Conservation (phyloP, 2,113 vertebrate species). For the Guaruba guarouba region DNA sequence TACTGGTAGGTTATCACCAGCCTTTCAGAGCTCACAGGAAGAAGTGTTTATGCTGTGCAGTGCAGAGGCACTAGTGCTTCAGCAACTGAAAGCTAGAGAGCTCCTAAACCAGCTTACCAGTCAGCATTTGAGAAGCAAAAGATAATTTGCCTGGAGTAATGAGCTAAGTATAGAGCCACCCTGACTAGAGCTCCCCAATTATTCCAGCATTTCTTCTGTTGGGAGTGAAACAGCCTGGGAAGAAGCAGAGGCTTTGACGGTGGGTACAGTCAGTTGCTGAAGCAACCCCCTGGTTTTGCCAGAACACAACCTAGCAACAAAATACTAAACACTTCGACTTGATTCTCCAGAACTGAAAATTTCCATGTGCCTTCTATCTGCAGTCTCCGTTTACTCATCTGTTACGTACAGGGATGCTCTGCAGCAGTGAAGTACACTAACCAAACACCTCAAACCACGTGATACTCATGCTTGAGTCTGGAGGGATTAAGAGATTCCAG, state of each 20-base stretch:
- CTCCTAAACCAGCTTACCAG: background rate
- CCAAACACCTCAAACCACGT: conserved; percentile 54
- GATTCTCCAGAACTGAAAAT: background rate
- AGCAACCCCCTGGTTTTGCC: background rate
- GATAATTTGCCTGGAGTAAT: conserved; percentile 10
- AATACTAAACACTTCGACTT: background rate
- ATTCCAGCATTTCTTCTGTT: background rate
- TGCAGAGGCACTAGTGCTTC: background rate
- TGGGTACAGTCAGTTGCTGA: background rate
- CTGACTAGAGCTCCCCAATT: background rate
- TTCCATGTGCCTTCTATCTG: background rate
- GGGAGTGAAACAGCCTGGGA: background rate
- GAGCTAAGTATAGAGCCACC: background rate
- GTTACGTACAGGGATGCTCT: background rate
- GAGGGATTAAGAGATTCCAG: conserved; percentile 61
- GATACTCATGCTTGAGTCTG: conserved; percentile 38
- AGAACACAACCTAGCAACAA: background rate
- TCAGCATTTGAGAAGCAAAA: background rate
- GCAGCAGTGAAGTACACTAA: conserved; percentile 22
- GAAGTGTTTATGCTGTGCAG: background rate
- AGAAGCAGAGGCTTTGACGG: background rate
- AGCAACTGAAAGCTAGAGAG: background rate
- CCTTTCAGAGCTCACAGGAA: background rate
- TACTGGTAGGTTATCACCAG: accelerated
- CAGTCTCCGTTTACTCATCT: background rate